A percentile compares a stretch with the other conserved stretches of the same genome.
These are phyloP conservation scores for Thryonomys swinderianus DNA, from an alignment of 2,113 vertebrate genomes.

Conservation along the genomic window DNA sequence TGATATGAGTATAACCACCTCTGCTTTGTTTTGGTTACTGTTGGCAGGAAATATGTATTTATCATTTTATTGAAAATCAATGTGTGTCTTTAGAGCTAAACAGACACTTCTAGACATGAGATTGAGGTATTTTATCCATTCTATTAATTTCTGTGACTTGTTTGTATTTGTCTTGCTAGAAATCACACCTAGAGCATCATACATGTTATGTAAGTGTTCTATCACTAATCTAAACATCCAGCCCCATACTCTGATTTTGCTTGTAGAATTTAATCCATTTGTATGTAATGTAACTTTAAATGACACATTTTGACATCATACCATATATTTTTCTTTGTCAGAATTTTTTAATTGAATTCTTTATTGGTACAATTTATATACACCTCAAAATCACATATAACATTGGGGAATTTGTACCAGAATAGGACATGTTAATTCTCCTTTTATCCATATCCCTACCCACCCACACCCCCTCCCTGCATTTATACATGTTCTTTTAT, in stretches of 20 bases:
- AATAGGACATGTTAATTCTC: too few relatives aligned
- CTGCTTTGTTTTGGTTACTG: background rate
- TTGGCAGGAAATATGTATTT: background rate
- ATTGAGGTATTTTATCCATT: background rate
- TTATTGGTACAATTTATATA: too few relatives aligned
- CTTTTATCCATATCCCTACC: too few relatives aligned
- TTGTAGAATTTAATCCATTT: background rate
- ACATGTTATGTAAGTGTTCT: too few relatives aligned
- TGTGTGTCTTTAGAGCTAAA: background rate
- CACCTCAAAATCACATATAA: too few relatives aligned
- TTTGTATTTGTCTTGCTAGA: too few relatives aligned
- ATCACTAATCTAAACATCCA: background rate
- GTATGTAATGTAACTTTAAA: background rate
- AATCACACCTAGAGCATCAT: too few relatives aligned
- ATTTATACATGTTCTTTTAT: too few relatives aligned
- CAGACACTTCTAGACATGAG: background rate
- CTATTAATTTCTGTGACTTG: background rate
- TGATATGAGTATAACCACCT: background rate
- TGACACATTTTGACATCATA: background rate
- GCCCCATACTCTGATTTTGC: background rate
- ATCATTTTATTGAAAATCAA: background rate
- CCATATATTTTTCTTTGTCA: too few relatives aligned
- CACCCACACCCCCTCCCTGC: too few relatives aligned
- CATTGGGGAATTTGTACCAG: too few relatives aligned
- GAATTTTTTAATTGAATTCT: too few relatives aligned